These are phyloP conservation scores for Vanessa atalanta DNA, from an alignment of 1,140 invertebrate species.

Conservation along the genomic window DNA sequence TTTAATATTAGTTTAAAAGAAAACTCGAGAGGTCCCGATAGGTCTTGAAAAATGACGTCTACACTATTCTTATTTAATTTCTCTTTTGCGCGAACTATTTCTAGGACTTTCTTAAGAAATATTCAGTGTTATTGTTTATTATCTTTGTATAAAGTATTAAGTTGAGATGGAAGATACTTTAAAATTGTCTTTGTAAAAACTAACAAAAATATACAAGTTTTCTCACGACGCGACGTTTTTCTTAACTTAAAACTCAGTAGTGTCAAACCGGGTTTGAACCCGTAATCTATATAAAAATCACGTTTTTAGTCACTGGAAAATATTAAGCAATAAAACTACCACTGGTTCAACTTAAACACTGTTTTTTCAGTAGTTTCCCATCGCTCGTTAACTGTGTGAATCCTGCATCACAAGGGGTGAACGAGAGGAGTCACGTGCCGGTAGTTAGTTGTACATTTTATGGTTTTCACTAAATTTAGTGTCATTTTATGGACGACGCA, in stretches of 20 bases:
- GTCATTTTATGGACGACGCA: slow-evolving; percentile 17
- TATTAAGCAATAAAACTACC: too few species aligned
- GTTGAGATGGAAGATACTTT: too few species aligned
- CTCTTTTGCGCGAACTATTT: neutral
- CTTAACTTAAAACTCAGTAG: too few species aligned
- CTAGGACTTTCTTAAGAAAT: too few species aligned
- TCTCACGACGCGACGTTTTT: too few species aligned
- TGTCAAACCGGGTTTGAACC: too few species aligned
- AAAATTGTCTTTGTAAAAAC: too few species aligned
- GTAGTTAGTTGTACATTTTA: slow-evolving; percentile 46
- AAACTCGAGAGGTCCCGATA: slow-evolving; percentile 8
- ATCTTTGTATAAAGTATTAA: too few species aligned
- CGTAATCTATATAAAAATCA: too few species aligned
- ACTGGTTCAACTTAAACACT: neutral
- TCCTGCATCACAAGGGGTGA: slow-evolving; percentile 39
- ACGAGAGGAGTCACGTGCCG: slow-evolving; percentile 61
- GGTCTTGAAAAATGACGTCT: slow-evolving; percentile 1
- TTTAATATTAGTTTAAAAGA: slow-evolving; percentile 25
- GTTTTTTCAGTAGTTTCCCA: neutral
- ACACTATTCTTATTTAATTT: neutral
- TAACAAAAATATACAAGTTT: too few species aligned
- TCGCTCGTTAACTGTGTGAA: slow-evolving; percentile 10
- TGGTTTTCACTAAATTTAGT: slow-evolving; percentile 25
- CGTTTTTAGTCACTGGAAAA: too few species aligned
- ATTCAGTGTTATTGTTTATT: too few species aligned